Conservation (phyloP, 2,113 vertebrate species). For the Vulpes lagopus region DNA sequence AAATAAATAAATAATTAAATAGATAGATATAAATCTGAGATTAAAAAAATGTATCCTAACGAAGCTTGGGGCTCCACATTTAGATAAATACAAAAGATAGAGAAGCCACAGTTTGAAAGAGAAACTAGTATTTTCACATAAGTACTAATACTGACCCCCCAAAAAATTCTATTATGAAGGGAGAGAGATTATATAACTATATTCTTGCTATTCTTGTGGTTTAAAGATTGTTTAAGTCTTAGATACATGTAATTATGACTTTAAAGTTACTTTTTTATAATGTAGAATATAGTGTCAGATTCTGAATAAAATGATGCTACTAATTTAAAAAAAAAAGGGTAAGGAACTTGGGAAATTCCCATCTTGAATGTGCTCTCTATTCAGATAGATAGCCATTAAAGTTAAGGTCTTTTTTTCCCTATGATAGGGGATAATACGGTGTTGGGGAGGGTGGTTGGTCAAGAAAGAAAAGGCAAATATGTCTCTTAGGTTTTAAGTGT, state of each 20-base stretch:
- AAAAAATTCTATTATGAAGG: background rate
- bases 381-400: background rate
- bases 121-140: background rate
- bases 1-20: too few relatives aligned
- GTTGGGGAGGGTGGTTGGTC: background rate
- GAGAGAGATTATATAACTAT: background rate
- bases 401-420: background rate
- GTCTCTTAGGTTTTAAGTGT: background rate
- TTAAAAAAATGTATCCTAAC: background rate
- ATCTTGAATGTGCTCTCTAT: constrained; percentile 22
- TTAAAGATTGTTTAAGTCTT: background rate
- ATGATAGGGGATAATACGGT: background rate
- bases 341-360: background rate
- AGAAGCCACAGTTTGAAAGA: background rate
- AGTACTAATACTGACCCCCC: background rate
- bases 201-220: background rate
- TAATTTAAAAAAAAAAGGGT: background rate
- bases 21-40: background rate
- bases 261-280: background rate
- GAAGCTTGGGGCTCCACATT: background rate
- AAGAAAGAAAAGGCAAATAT: background rate
- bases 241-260: background rate
- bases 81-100: background rate
- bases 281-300: background rate
- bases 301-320: background rate